These are phyloP conservation scores for Xiphias gladius DNA, from an alignment of 2,113 vertebrate species.

Conservation along the genomic window DNA sequence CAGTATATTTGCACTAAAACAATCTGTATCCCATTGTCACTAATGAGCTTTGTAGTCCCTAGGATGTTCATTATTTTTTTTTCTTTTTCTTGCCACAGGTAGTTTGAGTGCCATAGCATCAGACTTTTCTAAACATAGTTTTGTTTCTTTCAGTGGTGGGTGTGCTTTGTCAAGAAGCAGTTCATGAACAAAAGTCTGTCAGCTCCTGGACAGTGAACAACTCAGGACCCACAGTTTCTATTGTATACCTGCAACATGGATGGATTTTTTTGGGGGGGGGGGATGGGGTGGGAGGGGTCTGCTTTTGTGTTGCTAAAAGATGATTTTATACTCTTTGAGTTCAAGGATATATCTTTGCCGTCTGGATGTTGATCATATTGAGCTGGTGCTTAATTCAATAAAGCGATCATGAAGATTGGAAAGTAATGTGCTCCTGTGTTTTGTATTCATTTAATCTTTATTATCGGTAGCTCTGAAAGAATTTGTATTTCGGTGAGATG, in stretches of 20 bases:
- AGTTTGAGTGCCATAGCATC: background rate
- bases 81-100: background rate
- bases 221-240: constrained; percentile 36
- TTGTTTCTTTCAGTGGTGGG: constrained; percentile 92
- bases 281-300: constrained; percentile 5
- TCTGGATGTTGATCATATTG: constrained; percentile 71
- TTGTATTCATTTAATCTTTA: background rate
- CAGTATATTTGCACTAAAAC: background rate
- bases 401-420: constrained; percentile 54
- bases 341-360: constrained; percentile 48
- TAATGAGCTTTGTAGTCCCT: background rate
- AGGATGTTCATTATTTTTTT: background rate
- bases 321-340: constrained; percentile 80
- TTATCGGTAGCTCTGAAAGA: background rate
- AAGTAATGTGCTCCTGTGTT: background rate
- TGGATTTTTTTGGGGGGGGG: constrained; percentile 3
- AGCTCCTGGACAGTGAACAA: constrained; percentile 92
- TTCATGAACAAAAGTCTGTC: constrained; percentile 99
- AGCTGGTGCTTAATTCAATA: constrained; percentile 81
- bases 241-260: constrained; percentile 56
- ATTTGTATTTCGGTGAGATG: background rate
- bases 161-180: constrained; percentile 98
- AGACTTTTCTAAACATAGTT: background rate
- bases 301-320: constrained; percentile 52
- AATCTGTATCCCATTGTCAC: background rate